Evolutionary conservation across 1,140 invertebrate species (phyloP).

Genomic region (Copidosoma floridanum): DNA sequence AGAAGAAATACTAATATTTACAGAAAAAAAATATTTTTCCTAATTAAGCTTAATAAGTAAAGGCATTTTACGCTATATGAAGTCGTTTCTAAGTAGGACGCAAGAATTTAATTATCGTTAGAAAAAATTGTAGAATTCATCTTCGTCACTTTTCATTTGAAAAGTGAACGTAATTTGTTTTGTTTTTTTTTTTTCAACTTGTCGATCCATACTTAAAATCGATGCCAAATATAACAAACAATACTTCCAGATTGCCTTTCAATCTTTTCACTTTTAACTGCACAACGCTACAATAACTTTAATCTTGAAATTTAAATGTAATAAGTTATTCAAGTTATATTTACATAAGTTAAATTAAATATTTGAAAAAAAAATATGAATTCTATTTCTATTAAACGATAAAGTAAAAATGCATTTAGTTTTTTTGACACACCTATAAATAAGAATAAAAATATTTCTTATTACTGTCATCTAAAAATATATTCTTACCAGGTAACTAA

Average conservation of each 20-base stretch:
- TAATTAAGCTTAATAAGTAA: constrained; percentile 35
- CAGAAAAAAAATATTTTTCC: constrained; percentile 26
- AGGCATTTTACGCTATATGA: constrained; percentile 30
- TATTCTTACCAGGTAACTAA: no score
- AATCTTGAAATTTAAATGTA: constrained; percentile 12
- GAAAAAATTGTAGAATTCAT: neutral
- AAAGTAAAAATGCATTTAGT: no score
- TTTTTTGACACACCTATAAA: neutral
- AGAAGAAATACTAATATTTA: constrained; percentile 30
- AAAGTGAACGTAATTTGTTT: no score
- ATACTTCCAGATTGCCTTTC: no score
- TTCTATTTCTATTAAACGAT: constrained; percentile 4
- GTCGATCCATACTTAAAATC: no score
- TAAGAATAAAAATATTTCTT: neutral
- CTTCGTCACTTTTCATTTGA: no score
- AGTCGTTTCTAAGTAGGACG: constrained; percentile 19
- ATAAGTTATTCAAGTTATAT: constrained; percentile 17
- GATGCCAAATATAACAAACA: no score
- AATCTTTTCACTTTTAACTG: no score
- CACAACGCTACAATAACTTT: no score
- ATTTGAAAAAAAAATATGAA: constrained; percentile 12
- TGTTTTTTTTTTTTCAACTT: no score
- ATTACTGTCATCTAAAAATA: no score
- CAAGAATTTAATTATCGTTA: neutral
- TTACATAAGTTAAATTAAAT: constrained; percentile 12